phyloP scores from a whole-genome alignment of 1,140 invertebrate species.

The Harpegnathos saltator region DNA sequence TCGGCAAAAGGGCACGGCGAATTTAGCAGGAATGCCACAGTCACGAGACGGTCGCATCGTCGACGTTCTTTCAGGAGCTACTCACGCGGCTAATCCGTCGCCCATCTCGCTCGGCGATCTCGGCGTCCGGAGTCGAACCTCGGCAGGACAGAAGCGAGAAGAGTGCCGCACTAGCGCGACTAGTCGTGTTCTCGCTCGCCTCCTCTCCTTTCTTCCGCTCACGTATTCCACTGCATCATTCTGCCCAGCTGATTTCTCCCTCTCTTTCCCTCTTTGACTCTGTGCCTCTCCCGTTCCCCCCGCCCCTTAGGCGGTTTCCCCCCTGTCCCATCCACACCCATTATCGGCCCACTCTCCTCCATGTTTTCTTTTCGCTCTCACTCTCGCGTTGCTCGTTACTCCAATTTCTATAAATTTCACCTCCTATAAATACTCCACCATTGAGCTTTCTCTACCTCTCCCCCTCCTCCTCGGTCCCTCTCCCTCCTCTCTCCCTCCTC shows the following conservation, averaged over 20 bases:
- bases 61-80: not conserved
- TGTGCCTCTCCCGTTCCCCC: conserved; percentile 24
- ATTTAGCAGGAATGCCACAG: not conserved
- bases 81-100: conserved; percentile 16
- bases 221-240: conserved; percentile 55
- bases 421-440: conserved; percentile 15
- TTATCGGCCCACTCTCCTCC: not conserved
- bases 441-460: not conserved
- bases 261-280: conserved; percentile 22
- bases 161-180: not conserved
- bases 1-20: not conserved
- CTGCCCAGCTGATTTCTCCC: conserved; percentile 30
- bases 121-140: not conserved
- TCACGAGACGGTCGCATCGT: not conserved
- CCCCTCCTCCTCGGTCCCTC: too few relatives aligned
- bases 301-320: not conserved
- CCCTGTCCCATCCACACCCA: not conserved
- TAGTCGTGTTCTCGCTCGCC: not conserved
- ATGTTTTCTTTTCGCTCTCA: not conserved
- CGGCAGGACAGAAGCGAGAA: not conserved
- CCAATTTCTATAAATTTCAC: conserved; percentile 38
- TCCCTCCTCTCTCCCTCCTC: too few relatives aligned
- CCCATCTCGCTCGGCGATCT: not conserved
- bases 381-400: not conserved
- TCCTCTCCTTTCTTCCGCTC: conserved; percentile 49